A percentile compares a stretch with the other conserved stretches of the same genome.
Conservation (phyloP, 2,113 vertebrate species). For the Protobothrops flavoviridis region DNA sequence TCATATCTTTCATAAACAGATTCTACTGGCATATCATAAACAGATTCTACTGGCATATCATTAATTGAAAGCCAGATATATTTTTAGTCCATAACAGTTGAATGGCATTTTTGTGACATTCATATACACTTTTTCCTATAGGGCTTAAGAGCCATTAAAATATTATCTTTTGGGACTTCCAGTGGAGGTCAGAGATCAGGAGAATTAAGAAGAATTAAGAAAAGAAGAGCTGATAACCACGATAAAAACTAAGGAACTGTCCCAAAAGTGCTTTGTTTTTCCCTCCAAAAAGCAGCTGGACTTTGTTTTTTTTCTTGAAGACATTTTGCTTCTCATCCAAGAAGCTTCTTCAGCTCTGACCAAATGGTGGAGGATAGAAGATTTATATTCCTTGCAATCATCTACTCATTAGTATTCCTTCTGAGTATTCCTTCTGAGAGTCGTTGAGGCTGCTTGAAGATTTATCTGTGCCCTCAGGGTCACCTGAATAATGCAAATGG, state of each 20-base stretch:
- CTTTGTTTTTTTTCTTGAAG: neutral
- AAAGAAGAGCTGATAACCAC: neutral
- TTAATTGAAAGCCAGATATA: neutral
- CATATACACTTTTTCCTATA: neutral
- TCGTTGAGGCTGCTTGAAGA: neutral
- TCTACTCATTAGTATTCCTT: neutral
- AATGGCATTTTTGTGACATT: neutral
- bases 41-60: neutral
- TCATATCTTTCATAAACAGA: neutral
- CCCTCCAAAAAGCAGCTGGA: neutral
- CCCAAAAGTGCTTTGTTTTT: neutral
- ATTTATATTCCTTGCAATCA: neutral
- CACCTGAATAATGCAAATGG: neutral
- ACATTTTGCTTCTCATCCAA: neutral
- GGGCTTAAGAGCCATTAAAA: neutral
- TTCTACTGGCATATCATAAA: neutral
- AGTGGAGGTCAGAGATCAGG: neutral
- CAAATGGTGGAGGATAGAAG: neutral
- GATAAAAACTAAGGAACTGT: neutral
- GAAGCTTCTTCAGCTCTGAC: neutral
- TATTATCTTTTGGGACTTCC: neutral
- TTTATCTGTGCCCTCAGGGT: neutral
- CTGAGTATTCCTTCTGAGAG: neutral
- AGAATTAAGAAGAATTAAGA: neutral
- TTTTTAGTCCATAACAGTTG: neutral